Base-by-base conservation (phyloP, 2,888 invertebrate species). In the Phorcus lineatus region DNA sequence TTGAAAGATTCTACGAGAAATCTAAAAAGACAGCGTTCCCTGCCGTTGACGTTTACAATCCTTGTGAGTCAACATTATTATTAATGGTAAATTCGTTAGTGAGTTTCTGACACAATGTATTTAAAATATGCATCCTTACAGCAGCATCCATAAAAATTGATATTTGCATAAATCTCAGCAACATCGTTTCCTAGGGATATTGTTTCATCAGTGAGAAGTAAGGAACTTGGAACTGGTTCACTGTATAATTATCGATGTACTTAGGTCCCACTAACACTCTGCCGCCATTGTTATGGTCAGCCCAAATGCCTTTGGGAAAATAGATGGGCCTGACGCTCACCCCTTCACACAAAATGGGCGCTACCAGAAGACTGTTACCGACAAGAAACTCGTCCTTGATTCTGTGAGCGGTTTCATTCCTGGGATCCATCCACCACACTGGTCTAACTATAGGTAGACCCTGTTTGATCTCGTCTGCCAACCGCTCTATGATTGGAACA, bases 261-360 rank as follows among this genome's bases (percentile, higher is more conserved):
- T 79, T 84, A 16, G 87, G 87, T n/a, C 88, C 88, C 2, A 82
- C 67, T 9, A 87, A 82, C 7, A 86, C 80, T 3, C 80, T 83
- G 2, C 82, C 81, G 24, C 87, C 85, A 0, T 78, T 83, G 16
- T 80, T 54, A 22, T 82, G 83, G 90, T 98, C 97, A 90, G 96
- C 96, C 98, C 98, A 98, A 0, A 97, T 82, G 2, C 91, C 91
- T 19, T 77, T 77, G 7, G 91, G 91, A 11, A 91, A 81, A 79
- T 89, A 91, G 17, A 91, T 87, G 53, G 88, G 80, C 55, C 91
- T 81, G 36, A 80, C 77, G 0, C 79, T 84, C 13, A 75, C 76
- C 1, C 85, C 86, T 74, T 87, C 85, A 79, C 91, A 89, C n/a
- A 91, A 79, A 53, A 91, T 81, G 0, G 91, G 91, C 0, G 91